phyloP scores from a whole-genome alignment of 2,888 invertebrate species.

The Melanostoma mellinum region DNA sequence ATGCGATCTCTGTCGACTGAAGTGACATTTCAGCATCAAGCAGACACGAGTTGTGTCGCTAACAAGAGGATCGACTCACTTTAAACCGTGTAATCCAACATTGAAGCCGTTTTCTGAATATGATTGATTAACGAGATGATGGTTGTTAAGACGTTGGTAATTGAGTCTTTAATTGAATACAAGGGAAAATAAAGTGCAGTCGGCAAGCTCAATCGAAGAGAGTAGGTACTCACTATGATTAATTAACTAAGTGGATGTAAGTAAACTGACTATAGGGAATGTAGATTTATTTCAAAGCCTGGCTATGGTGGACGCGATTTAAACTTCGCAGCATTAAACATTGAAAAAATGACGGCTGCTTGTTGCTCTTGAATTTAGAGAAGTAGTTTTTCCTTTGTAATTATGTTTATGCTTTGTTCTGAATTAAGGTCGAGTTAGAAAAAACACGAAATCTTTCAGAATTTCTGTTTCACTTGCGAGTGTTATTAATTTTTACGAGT shows the following conservation, averaged over 20 bases:
- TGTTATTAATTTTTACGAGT: too few species aligned
- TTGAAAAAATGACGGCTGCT: too few species aligned
- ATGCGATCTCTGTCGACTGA: background rate
- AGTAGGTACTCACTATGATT: slow-evolving; percentile 42
- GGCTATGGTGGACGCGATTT: background rate
- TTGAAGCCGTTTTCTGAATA: slow-evolving; percentile 55
- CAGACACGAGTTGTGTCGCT: slow-evolving; percentile 26
- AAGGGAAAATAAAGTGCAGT: slow-evolving; percentile 48
- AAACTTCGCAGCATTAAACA: background rate
- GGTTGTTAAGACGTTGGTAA: slow-evolving; percentile 24
- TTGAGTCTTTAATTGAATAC: slow-evolving; percentile 59
- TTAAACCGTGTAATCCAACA: slow-evolving; percentile 48
- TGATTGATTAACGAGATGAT: slow-evolving; percentile 58
- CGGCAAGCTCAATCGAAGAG: slow-evolving; percentile 34
- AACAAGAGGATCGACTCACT: slow-evolving; percentile 42
- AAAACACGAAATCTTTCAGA: too few species aligned
- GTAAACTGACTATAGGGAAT: too few species aligned
- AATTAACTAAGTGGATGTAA: slow-evolving; percentile 13
- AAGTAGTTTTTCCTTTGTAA: too few species aligned
- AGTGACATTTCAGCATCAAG: slow-evolving; percentile 47
- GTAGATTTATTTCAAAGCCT: background rate
- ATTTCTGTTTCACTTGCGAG: too few species aligned
- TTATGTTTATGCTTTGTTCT: too few species aligned
- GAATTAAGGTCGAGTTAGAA: too few species aligned
- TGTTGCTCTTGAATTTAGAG: too few species aligned